Percentiles rank a stretch among this genome's conserved stretches.
These are phyloP conservation scores for Colostygia pectinataria DNA, from an alignment of 2,888 invertebrate genomes.

Conservation along the genomic window DNA sequence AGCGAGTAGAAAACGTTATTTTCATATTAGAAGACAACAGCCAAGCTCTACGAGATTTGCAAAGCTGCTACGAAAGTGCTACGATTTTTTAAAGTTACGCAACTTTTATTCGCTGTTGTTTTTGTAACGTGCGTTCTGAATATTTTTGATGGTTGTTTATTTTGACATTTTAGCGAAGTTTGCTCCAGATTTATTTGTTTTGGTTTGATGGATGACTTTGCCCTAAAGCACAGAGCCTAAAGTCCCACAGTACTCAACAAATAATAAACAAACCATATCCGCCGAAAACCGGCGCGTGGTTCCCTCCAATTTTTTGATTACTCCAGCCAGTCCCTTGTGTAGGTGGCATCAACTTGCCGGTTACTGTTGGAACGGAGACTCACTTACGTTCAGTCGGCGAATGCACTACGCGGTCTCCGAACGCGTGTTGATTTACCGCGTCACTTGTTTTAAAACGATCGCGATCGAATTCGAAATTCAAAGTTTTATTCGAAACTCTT, in stretches of 20 bases:
- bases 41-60: constrained; percentile 21
- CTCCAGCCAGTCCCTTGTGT: constrained; percentile 17
- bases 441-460: constrained; percentile 43
- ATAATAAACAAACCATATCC: constrained; percentile 53
- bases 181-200: constrained; percentile 18
- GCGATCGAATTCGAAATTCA: constrained; percentile 46
- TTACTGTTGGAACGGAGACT: constrained; percentile 23
- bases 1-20: constrained; percentile 19
- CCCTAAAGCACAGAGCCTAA: no score
- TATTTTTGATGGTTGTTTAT: constrained; percentile 4
- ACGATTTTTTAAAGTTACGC: constrained; percentile 9
- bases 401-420: constrained; percentile 49
- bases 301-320: constrained; percentile 45
- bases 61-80: constrained; percentile 25
- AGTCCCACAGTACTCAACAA: constrained; percentile 31
- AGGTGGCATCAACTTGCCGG: constrained; percentile 33
- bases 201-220: constrained; percentile 21
- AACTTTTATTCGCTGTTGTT: background rate
- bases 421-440: constrained; percentile 50
- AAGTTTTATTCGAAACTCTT: constrained; percentile 24
- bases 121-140: background rate
- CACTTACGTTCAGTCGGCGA: constrained; percentile 46
- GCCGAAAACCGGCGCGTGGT: constrained; percentile 41
- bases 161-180: constrained; percentile 11
- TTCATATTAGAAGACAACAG: constrained; percentile 7